A percentile compares a stretch with the other conserved stretches of the same genome.
These are phyloP conservation scores for Coregonus suidteri DNA, from an alignment of 2,797 vertebrate genomes.

Conservation along the genomic window DNA sequence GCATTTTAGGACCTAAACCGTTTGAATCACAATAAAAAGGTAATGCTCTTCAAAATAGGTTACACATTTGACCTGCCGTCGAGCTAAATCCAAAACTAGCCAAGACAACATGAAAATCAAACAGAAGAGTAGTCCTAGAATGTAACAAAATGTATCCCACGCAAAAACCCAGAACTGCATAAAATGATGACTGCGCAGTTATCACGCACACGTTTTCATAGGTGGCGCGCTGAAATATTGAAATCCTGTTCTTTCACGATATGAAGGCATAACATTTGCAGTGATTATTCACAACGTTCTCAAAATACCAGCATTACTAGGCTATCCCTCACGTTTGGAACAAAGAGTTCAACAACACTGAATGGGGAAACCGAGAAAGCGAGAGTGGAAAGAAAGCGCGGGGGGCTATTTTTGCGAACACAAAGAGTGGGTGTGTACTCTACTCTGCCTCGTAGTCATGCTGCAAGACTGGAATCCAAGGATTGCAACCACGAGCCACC, in stretches of 20 bases:
- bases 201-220: neutral
- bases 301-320: neutral
- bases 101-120: neutral
- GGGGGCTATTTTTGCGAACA: neutral
- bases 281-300: neutral
- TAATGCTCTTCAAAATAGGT: neutral
- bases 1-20: no score
- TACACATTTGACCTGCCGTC: neutral
- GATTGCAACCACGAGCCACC: constrained; percentile 5
- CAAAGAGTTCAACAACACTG: constrained; percentile 1
- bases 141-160: neutral
- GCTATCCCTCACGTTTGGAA: neutral
- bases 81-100: neutral
- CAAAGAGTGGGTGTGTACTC: constrained; percentile 11
- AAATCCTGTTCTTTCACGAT: neutral
- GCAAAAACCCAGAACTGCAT: neutral
- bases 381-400: neutral
- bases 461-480: neutral
- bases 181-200: constrained; percentile 1
- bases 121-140: neutral
- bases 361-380: neutral
- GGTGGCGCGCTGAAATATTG: neutral
- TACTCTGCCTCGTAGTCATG: neutral
- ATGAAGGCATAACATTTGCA: neutral
- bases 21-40: no score